Percentiles rank a stretch among this genome's conserved stretches.
phyloP scores from a whole-genome alignment of 1,140 invertebrate genomes.

The Leptestheria dahalacensis region DNA sequence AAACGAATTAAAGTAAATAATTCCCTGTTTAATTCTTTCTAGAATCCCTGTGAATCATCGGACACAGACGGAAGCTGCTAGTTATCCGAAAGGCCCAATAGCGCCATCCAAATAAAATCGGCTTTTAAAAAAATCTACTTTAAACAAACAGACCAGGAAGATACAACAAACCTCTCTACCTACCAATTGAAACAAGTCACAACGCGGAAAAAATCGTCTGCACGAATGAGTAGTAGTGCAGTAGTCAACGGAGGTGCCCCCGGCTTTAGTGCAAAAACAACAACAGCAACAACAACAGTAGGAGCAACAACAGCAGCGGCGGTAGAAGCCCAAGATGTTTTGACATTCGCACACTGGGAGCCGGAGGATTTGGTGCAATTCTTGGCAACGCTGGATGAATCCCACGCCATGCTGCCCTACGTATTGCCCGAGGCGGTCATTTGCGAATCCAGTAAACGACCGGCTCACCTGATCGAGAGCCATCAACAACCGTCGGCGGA shows the following conservation, averaged over 20 bases:
- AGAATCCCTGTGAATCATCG: no score
- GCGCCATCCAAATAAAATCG: no score
- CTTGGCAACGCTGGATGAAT: conserved; percentile 6
- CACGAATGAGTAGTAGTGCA: conserved; percentile 8
- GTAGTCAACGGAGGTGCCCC: background rate
- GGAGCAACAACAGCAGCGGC: background rate
- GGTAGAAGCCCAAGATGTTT: background rate
- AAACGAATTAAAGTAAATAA: no score
- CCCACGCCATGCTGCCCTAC: background rate
- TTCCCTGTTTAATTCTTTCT: no score
- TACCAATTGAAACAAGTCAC: no score
- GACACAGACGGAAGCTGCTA: no score
- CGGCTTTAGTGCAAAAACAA: background rate
- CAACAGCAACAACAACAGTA: no score
- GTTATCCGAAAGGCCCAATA: no score
- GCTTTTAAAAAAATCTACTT: no score
- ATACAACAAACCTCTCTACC: no score
- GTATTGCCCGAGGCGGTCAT: background rate
- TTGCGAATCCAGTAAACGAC: background rate
- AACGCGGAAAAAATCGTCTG: no score
- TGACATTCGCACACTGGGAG: conserved; percentile 1
- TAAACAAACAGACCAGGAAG: no score
- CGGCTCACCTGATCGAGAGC: background rate
- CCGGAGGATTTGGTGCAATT: conserved; percentile 9
- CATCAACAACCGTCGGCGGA: background rate